Base-by-base conservation (phyloP, 2,888 invertebrate species). In the Malachius bipustulatus region DNA sequence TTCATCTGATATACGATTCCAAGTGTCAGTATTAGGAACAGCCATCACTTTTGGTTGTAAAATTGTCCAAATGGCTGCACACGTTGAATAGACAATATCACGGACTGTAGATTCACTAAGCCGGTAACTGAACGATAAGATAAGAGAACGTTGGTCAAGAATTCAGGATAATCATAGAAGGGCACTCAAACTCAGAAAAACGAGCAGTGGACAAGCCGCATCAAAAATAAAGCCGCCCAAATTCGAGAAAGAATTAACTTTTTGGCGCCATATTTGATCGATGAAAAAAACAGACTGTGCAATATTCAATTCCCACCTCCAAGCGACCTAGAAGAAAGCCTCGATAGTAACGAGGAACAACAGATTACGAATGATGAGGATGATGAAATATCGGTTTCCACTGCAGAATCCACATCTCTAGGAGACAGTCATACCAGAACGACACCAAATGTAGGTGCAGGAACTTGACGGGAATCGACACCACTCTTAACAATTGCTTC, bases 121-220 rank as follows among this genome's bases (percentile, higher is more conserved):
- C 26, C 42, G 37, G 38, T 44, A 49, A 35, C 43, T 46, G 35
- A 47, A 44, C 11, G 43, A 39, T 36, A 49, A 37, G 34, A 44
- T 43, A 13, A 40, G 36, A 30, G 34, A 36, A 16, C 34, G 27
- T 14, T 41, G 36, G 41, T 6, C 14, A 9, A 8, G 14, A 4
- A 31, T 31, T 14, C 8, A 15, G 9, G 31, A 39, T 32, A 14
- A 26, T 16, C 35, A 38, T 12, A 35, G 39, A n/a, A 36, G 39
- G 14, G 15, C 37, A 8, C 16, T 14, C 16, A 30, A 40, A 16
- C 40, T 36, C 34, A 36, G 36, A 16, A 35, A 41, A 36, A 41
- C 39, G 3, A 36, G 41, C 38, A 38, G 35, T 34, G 38, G 38
- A 15, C 41, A 42, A 26, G 31, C 36, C 11, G 41, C 36, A 34